Base-by-base conservation (phyloP, 2,113 vertebrate genomes). In the Copsychus sechellarum region DNA sequence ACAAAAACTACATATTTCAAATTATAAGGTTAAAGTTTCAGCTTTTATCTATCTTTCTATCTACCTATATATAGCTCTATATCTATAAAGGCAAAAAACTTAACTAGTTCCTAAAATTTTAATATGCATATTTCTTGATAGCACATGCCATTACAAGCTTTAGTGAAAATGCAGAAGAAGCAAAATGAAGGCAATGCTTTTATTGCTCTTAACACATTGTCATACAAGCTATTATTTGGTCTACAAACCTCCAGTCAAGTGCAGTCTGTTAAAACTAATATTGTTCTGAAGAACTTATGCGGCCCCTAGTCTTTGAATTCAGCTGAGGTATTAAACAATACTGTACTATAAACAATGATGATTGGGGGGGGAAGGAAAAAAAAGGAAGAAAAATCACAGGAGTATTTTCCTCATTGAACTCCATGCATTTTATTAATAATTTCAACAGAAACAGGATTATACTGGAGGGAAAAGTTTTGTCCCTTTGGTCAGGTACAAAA, bases 351-450 rank as follows among this genome's bases (percentile, higher is more conserved):
- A 57, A 3, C 15, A 48, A 48, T 11, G 9, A 67, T 2, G 2
- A 64, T 4, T 5, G 5, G 0, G 22, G 3, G 2, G 1, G 5
- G 11, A 25, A 29, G 11, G 24, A 12, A 20, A 6, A 19, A 8
- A 28, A 12, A 51, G 5, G 12, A n/a, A 16, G 4, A 19, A 8
- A 28, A 10, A 51, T 0, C 6, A 1, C 9, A 17, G 36, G 0
- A 79, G 14, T 56, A 47, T 1, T 47, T 72, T 40, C 14, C 11
- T 69, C 28, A 20, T 45, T 73, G 29, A 73, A 40, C 8, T 65
- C 22, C 24, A 7, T 34, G 17, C 4, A 3, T 33, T 92, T 66
- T 67, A 48, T 57, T 54, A 71, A 50, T 79, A 43, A 79, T 86
- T 94, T 88, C 15, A 34, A 10, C 10, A 50, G 62, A 53, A 72